phyloP scores from a whole-genome alignment of 2,113 vertebrate species.

The Ptilorrhoa leucosticta region DNA sequence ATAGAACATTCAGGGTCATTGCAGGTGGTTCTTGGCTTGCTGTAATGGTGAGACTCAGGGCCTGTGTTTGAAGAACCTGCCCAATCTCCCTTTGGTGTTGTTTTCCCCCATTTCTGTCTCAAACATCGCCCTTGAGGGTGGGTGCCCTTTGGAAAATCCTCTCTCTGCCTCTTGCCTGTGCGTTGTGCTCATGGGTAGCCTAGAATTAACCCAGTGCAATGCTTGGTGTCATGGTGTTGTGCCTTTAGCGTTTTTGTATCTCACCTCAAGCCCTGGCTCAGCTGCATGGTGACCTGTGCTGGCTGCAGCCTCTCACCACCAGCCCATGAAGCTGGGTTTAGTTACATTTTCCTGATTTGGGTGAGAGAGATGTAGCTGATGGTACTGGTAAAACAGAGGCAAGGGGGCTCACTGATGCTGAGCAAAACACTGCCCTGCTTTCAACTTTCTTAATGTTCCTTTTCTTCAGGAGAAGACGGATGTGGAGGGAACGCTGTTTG shows the following conservation, averaged over 20 bases:
- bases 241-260: not conserved
- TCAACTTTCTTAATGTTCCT: not conserved
- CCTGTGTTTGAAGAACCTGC: no score
- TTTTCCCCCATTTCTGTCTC: fast-evolving
- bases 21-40: not conserved
- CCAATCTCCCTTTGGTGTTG: not conserved
- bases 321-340: not conserved
- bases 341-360: not conserved
- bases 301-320: not conserved
- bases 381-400: not conserved
- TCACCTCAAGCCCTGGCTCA: not conserved
- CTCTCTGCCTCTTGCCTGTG: not conserved
- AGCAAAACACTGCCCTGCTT: not conserved
- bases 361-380: not conserved
- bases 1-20: not conserved
- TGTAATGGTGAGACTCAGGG: fast-evolving
- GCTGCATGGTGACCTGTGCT: not conserved
- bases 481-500: constrained; percentile 94
- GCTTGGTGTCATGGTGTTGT: fast-evolving
- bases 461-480: constrained; percentile 91
- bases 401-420: not conserved
- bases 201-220: not conserved
- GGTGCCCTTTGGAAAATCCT: fast-evolving
- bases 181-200: not conserved
- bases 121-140: fast-evolving